Base-by-base conservation (phyloP, 2,113 vertebrate genomes). In the Dolichotis patagonum region DNA sequence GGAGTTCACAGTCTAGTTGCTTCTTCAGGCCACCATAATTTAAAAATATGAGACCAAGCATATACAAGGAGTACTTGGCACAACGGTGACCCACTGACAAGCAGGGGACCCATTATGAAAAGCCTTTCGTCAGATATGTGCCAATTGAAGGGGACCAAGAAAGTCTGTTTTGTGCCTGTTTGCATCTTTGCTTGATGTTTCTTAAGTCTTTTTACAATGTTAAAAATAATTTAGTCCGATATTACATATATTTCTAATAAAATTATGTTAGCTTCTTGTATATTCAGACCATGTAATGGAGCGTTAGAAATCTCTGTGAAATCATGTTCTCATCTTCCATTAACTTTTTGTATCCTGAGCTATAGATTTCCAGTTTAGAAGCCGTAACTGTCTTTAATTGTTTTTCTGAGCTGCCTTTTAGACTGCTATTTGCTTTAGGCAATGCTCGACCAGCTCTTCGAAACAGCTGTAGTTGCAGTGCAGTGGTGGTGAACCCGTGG, bases 231-330 rank as follows among this genome's bases (percentile, higher is more conserved):
- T 82, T 85, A 22, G n/a, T 85, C 89, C 75, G 60, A 49, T 77
- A 89, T 54, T 85, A 0, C 30, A 7, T 58, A 80, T 69, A 58
- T 89, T 65, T 11, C 46, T 86, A 62, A 65, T 62, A 1, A 17
- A 73, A 46, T 85, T 67, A 24, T 83, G 26, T 63, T 90, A 58
- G 17, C 56, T 58, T 69, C 19, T 19, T 91, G 2, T 80, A 38
- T 75, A 87, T 7, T 6, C 38, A 87, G 62, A 78, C 4, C 35
- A 81, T 67, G 65, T 28, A 43, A 30, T 67, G 30, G 8, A 30
- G 16, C 28, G 89, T 89, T 75, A 43, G 78, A 95, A 82, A 86
- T 91, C 43, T 78, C 73, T 97, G 41, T 93, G 60, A 90, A 89
- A 62, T 95, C 7, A 9, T 7, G 4, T 22, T 3, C 62, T 73